Conservation (phyloP, 1,140 invertebrate genomes). For the Bradysia coprophila region DNA sequence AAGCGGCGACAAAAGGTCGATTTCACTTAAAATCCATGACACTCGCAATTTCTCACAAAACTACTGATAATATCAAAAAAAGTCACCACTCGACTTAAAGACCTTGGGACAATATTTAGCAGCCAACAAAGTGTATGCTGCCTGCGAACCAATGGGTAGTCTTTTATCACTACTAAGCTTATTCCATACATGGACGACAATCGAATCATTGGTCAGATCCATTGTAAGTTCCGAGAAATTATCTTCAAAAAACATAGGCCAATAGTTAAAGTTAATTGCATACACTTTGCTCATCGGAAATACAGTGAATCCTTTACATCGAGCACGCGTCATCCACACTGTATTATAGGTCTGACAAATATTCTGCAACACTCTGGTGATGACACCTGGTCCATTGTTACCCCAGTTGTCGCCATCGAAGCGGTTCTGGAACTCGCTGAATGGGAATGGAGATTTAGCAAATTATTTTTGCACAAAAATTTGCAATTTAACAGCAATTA, state of each 20-base stretch:
- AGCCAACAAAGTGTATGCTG: constrained; percentile 34
- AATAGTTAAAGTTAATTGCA: constrained; percentile 39
- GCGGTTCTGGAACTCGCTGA: too few species aligned
- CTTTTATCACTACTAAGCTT: constrained; percentile 30
- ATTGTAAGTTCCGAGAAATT: constrained; percentile 27
- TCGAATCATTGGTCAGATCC: constrained; percentile 27
- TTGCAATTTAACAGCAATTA: constrained; percentile 51
- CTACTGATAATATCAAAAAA: too few species aligned
- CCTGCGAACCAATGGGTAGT: constrained; percentile 26
- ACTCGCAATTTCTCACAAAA: too few species aligned
- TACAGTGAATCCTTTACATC: constrained; percentile 44
- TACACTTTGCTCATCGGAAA: constrained; percentile 40
- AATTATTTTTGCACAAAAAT: too few species aligned
- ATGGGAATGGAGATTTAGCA: too few species aligned
- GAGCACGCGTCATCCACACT: constrained; percentile 32
- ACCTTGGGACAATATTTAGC: too few species aligned
- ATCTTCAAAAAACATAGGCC: constrained; percentile 39
- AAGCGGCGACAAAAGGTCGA: too few species aligned
- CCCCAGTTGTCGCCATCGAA: too few species aligned
- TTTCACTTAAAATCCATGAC: too few species aligned
- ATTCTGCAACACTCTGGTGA: constrained; percentile 40
- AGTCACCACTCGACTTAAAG: too few species aligned
- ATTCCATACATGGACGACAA: constrained; percentile 51
- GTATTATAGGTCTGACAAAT: constrained; percentile 30
- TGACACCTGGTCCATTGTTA: constrained; percentile 56